Evolutionary conservation across 2,797 vertebrate species (phyloP), one percentile per base, ranked within the genome.

Genomic region (Xenops minutus): DNA sequence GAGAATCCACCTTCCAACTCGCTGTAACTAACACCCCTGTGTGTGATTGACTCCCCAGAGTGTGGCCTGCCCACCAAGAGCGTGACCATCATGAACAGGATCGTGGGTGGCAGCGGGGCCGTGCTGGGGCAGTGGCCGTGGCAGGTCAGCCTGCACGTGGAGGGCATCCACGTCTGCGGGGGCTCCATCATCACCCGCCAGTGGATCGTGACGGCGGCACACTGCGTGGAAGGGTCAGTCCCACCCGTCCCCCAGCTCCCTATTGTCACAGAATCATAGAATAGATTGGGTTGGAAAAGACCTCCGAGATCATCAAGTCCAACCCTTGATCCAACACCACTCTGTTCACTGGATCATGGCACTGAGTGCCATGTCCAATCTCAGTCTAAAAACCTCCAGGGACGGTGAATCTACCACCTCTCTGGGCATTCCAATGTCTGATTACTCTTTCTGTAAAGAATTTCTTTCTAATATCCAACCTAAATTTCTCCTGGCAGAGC

Each of bases 171-270:
- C 6, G 54, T 98, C 41, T 99, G 99, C 2, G 98, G 98, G 9
- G 99, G 99, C 41, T 98, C 98, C 80, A 96, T 99, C 95, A 97
- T 99, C 97, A 98, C 98, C 54, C 98, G 71, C 2, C 95, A 98
- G 86, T 99, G 99, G 99, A 98, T 99, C 6, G 95, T 99, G 64
- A 99, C 98, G 0, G 98, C 98, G 0, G 98, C 99, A 1, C 98
- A 99, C 97, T 99, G 99, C 12, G 98, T 98, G 67, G 97, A 97
- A 85, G 97, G 97, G 99, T 99, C 96, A 76, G 95, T 75, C 17
- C 64, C 2, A 4, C 39, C 19, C 9, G 0, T 18, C 10, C 74
- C 62, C 36, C 2, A 0, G 30, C 1, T 24, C 18, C 3, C 3
- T 1, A 0, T 5, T 22, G 36, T 24, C 37, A 22, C 12, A 22